Evolutionary conservation across 2,113 vertebrate genomes (phyloP), one percentile per base, ranked within the genome.

Genomic region (Malurus alboscapulatus): DNA sequence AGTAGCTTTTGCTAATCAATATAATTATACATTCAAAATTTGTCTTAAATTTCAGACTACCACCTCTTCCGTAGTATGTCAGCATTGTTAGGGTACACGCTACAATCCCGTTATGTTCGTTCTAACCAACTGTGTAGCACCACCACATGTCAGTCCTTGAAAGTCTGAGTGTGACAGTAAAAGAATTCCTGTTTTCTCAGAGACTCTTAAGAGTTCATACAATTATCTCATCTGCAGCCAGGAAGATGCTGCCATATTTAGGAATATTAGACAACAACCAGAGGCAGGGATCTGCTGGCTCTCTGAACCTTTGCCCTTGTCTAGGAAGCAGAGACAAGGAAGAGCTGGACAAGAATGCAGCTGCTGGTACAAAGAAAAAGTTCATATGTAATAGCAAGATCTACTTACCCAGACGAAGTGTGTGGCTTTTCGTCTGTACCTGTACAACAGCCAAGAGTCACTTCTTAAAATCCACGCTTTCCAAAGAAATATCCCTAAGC

Each of bases 351-450:
- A 3, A 44, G 63, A 61, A 61, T 7, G 25, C 17, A 89, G n/a
- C 12, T 69, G 14, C 0, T 47, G 26, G 12, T 16, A 72, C 50
- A 10, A 27, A 77, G 12, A 66, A 58, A 59, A 48, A 55, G 10
- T 3, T 40, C 10, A 1, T 2, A 40, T 0, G 2, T 26, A 61
- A 1, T 29, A 92, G 67, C 25, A 76, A 32, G 21, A 55, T 38
- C 55, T 73, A 76, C 97, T 97, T 88, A 97, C 97, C 92, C 90
- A 26, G 95, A 67, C 0, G 88, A 40, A 83, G 92, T 44, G 50
- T 94, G 90, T 32, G 94, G 89, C 58, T 92, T 92, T 73, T 96
- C 93, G 0, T 93, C 93, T 69, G 90, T 54, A 94, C 88, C 97
- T 97, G 95, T 6, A 9, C 30, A 95, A 97, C 6, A 92, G 45